Evolutionary conservation across 2,888 invertebrate species (phyloP).

Genomic region (Drosophila bunnanda): DNA sequence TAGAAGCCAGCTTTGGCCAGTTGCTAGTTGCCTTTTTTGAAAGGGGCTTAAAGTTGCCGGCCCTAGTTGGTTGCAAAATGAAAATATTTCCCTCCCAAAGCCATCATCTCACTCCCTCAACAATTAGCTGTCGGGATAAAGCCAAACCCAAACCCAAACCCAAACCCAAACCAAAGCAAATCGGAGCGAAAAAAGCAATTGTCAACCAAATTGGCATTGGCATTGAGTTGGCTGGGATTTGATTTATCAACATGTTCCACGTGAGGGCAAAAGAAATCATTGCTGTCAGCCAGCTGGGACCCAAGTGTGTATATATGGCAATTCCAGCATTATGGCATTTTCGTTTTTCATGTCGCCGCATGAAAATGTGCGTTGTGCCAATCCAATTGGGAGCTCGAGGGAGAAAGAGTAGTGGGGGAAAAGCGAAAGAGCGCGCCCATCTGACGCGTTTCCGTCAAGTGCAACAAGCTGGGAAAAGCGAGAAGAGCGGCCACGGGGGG

Average conservation of each 20-base stretch:
- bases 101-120: constrained; percentile 2
- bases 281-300: constrained; percentile 66
- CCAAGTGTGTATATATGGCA: constrained; percentile 33
- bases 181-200: constrained; percentile 63
- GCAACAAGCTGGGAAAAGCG: constrained; percentile 66
- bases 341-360: constrained; percentile 74
- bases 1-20: constrained; percentile 15
- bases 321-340: constrained; percentile 68
- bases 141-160: constrained; percentile 5
- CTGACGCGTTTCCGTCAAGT: constrained; percentile 79
- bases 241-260: constrained; percentile 79
- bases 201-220: constrained; percentile 79
- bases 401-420: neutral
- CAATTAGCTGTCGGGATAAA: constrained; percentile 39
- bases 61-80: constrained; percentile 16
- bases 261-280: constrained; percentile 56
- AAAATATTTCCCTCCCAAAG: constrained; percentile 5
- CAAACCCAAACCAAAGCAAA: constrained; percentile 1
- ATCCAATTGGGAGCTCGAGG: constrained; percentile 46
- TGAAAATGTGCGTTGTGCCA: constrained; percentile 74
- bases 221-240: constrained; percentile 78
- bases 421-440: constrained; percentile 43
- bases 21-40: constrained; percentile 17
- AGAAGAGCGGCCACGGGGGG: neutral
- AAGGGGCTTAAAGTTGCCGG: constrained; percentile 28